Evolutionary conservation across 2,888 invertebrate species (phyloP).

Genomic region (Micoletzkya japonica): DNA sequence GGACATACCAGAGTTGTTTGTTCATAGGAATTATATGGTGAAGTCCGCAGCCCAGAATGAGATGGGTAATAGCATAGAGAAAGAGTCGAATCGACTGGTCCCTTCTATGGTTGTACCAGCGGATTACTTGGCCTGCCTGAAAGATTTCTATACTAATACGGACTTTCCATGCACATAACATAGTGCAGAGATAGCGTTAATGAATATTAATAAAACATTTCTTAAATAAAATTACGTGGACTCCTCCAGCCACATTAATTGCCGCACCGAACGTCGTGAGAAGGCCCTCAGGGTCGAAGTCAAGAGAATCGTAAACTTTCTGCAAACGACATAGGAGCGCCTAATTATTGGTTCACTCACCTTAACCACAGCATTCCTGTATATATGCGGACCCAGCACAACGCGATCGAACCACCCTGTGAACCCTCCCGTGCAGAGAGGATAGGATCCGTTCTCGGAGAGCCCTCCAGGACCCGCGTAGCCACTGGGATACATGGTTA

Average conservation of each 20-base stretch:
- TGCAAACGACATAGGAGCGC: background rate
- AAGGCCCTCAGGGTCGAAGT: slow-evolving; percentile 20
- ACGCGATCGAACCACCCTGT: slow-evolving; percentile 6
- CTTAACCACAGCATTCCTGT: background rate
- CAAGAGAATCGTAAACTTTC: background rate
- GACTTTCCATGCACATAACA: background rate
- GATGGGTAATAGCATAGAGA: slow-evolving; percentile 1
- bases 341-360: background rate
- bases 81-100: slow-evolving; percentile 13
- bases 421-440: slow-evolving; percentile 19
- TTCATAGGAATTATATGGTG: slow-evolving; percentile 7
- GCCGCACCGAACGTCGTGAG: background rate
- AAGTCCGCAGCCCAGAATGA: background rate
- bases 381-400: slow-evolving; percentile 5
- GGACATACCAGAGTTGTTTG: slow-evolving; percentile 18
- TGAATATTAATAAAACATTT: too few species aligned
- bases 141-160: background rate
- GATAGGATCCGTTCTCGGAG: background rate
- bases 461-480: slow-evolving; percentile 24
- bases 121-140: slow-evolving; percentile 21
- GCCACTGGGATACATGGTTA: background rate
- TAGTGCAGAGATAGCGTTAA: background rate
- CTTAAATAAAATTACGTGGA: background rate
- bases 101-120: background rate
- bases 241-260: slow-evolving; percentile 1